Evolutionary conservation across 2,113 vertebrate species (phyloP).

Genomic region (Pandion haliaetus): DNA sequence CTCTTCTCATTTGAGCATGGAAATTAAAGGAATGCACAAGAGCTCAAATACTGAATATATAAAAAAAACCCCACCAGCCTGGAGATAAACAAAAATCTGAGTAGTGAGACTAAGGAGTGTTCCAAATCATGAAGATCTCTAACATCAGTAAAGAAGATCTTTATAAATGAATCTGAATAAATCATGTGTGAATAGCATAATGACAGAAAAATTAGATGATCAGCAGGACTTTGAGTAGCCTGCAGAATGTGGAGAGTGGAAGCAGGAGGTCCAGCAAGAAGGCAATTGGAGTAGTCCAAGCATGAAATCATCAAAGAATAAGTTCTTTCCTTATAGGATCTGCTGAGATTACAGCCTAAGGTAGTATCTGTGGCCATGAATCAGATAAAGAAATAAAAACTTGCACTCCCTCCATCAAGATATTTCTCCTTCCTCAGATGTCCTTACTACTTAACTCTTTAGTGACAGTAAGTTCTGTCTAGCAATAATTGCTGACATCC

Average conservation of each 20-base stretch:
- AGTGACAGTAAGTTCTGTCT: not conserved
- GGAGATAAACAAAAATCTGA: not conserved
- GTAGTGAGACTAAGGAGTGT: not conserved
- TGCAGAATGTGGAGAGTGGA: not conserved
- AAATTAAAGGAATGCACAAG: not conserved
- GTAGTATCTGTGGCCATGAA: not conserved
- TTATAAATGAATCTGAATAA: not conserved
- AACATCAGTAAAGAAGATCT: not conserved
- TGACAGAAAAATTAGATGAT: not conserved
- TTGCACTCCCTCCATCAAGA: not conserved
- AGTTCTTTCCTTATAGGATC: not conserved
- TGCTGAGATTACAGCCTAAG: conserved; percentile 3
- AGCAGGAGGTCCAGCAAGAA: not conserved
- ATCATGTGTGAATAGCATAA: not conserved
- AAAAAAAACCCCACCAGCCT: not conserved
- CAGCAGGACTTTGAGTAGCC: not conserved
- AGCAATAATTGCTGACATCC: not conserved
- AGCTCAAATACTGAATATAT: not conserved
- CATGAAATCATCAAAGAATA: conserved; percentile 3
- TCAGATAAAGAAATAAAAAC: not conserved
- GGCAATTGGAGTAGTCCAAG: not conserved
- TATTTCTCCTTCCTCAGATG: not conserved
- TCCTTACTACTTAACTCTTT: not conserved
- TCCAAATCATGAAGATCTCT: not conserved
- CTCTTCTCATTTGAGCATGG: not conserved